Base-by-base conservation (phyloP, 2,888 invertebrate genomes). In the Camptogramma bilineatum region DNA sequence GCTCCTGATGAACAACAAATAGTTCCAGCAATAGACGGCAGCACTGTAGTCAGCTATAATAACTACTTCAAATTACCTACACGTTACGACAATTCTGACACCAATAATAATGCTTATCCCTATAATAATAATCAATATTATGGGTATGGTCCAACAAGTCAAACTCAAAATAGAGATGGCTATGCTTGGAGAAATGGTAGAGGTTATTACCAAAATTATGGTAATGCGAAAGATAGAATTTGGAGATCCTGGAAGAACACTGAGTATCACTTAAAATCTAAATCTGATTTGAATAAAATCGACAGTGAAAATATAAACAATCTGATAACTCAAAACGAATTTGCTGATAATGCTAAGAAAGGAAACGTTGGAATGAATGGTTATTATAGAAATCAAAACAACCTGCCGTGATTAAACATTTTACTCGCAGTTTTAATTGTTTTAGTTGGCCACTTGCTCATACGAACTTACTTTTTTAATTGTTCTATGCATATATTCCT, bases 171-270 rank as follows among this genome's bases (percentile, higher is more conserved):
- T 31, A 13, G 19, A 4, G 21, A 28, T 7, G 28, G 28, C 28
- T 4, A 28, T n/a, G n/a, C n/a, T 17, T 52, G 55, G 55, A 52
- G 21, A 10, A 8, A 19, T 5, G 31, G 18, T n/a, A 61, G 10
- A 50, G 24, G 8, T 31, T 24, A 55, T 16, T 24, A 47, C 17
- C 24, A 44, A 62, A 47, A 16, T 10, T 17, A n/a, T 47, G 34
- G 13, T 42, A 52, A 53, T 13, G 53, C 18, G 5, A 61, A 4
- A 44, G 28, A 64, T n/a, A 69, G 52, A 71, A 64, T 74, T 21
- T 73, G 73, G 72, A 69, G 72, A 46, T 62, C 64, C 24, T 77
- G 75, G 76, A 64, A 56, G 18, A 71, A 71, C 19, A 57, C 52
- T 10, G 48, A 57, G 17, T 63, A 57, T 8, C 19, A 31, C 8